Conservation (phyloP, 2,888 invertebrate species). For the Patella pellucida region DNA sequence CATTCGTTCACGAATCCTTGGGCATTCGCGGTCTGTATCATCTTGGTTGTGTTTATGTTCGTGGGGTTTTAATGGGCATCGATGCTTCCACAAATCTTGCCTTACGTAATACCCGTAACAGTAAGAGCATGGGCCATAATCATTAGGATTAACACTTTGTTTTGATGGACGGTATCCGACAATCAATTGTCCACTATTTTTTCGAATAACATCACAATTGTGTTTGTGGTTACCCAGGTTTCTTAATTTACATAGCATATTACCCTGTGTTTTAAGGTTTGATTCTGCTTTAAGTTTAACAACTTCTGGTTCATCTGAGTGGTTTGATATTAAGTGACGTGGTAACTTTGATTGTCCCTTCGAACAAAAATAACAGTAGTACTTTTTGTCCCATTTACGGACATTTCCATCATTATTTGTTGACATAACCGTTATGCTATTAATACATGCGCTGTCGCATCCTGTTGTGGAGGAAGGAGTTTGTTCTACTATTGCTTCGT, state of each 20-base stretch:
- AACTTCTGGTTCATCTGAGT: not conserved
- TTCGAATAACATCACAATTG: not conserved
- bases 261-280: not conserved
- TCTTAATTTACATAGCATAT: not conserved
- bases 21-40: not conserved
- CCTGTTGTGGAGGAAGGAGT: no score
- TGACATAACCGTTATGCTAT: not conserved
- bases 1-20: not conserved
- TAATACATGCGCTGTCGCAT: no score
- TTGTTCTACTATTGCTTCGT: no score
- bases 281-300: not conserved
- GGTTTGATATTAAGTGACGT: not conserved
- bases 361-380: not conserved
- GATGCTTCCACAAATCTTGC: not conserved
- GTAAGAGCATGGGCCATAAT: not conserved
- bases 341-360: not conserved
- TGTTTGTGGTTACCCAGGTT: conserved; percentile 2
- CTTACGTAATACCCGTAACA: not conserved
- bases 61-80: not conserved
- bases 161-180: not conserved
- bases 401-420: not conserved
- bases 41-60: not conserved
- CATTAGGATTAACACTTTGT: not conserved
- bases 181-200: not conserved
- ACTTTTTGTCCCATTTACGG: not conserved